Conservation (phyloP, 2,888 invertebrate genomes). For the Oscheius myriophilus region DNA sequence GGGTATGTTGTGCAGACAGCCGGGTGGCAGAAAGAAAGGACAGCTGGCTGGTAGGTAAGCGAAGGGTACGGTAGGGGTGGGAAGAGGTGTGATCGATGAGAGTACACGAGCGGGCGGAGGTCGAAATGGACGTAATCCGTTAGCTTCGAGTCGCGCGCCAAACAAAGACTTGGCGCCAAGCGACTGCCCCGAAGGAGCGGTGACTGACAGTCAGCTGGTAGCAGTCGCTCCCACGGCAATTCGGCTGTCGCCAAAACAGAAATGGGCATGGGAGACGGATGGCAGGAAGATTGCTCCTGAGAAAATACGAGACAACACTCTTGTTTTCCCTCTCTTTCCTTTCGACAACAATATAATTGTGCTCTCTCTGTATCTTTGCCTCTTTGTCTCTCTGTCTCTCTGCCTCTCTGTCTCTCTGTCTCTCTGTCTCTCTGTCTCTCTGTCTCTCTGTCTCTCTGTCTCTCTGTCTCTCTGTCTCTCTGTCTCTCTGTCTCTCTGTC, state of each 20-base stretch:
- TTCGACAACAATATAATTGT: too few relatives aligned
- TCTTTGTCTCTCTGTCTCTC: too few relatives aligned
- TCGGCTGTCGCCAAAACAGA: background rate
- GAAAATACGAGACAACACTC: background rate
- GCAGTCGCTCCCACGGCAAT: background rate
- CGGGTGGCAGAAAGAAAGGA: background rate
- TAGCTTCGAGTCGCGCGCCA: constrained; percentile 31
- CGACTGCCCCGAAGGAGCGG: background rate
- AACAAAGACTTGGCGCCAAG: constrained; percentile 30
- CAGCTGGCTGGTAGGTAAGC: background rate
- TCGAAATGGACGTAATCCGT: constrained; percentile 29
- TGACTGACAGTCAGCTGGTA: background rate
- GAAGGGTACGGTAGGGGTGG: constrained; percentile 9
- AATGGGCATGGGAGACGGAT: background rate
- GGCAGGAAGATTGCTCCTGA: background rate
- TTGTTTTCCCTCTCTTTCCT: too few relatives aligned
- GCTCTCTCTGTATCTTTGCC: too few relatives aligned
- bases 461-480: too few relatives aligned
- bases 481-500: too few relatives aligned
- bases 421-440: too few relatives aligned
- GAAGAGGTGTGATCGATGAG: constrained; percentile 22
- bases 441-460: too few relatives aligned
- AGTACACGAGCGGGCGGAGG: constrained; percentile 26
- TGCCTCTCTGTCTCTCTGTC: too few relatives aligned
- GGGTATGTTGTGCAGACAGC: too few relatives aligned